Percentiles rank a stretch among this genome's conserved stretches.
phyloP scores from a whole-genome alignment of 2,797 vertebrate species.

The Pipistrellus nathusii region DNA sequence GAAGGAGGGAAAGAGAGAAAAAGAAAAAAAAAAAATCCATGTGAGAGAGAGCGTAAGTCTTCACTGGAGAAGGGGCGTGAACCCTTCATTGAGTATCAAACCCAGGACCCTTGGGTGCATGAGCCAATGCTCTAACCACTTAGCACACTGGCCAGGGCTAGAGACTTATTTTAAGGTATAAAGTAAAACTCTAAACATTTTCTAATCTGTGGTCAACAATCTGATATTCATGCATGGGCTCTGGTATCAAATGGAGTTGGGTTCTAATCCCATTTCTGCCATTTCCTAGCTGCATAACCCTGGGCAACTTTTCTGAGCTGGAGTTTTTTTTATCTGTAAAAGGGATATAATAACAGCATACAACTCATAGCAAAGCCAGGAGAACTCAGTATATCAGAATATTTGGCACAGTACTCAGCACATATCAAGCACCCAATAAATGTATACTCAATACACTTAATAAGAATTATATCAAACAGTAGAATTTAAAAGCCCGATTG shows the following conservation, averaged over 20 bases:
- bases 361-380: not conserved
- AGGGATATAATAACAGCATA: conserved; percentile 3
- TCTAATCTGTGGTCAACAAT: conserved; percentile 21
- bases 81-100: too few relatives aligned
- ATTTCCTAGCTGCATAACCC: not conserved
- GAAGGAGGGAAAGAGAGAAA: too few relatives aligned
- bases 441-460: not conserved
- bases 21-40: too few relatives aligned
- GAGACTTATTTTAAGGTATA: conserved; percentile 9
- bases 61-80: too few relatives aligned
- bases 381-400: conserved; percentile 39
- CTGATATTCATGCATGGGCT: conserved; percentile 2
- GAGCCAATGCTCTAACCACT: too few relatives aligned
- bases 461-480: conserved; percentile 49
- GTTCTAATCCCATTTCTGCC: not conserved
- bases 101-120: too few relatives aligned
- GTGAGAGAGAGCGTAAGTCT: too few relatives aligned
- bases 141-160: not conserved
- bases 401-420: conserved; percentile 24
- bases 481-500: not conserved
- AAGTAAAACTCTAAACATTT: conserved; percentile 49
- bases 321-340: conserved; percentile 29
- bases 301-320: not conserved
- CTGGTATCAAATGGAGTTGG: conserved; percentile 12
- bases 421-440: not conserved